Conservation (phyloP, 2,797 vertebrate genomes). For the Tinamus major region DNA sequence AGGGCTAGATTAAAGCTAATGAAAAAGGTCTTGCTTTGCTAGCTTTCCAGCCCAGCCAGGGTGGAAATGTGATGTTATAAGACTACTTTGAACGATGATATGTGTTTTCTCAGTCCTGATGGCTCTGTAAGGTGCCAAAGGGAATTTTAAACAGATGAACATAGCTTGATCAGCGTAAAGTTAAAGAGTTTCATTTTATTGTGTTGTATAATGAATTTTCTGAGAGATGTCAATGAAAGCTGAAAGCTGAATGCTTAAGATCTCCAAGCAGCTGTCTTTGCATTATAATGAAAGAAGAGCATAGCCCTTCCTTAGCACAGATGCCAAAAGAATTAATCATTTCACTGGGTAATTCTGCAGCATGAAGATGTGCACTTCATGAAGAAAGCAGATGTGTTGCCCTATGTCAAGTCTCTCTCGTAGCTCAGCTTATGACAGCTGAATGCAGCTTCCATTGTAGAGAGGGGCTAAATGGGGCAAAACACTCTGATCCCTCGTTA, state of each 20-base stretch:
- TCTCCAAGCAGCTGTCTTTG: neutral
- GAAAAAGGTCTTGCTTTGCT: neutral
- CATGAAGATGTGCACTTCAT: neutral
- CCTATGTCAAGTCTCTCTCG: neutral
- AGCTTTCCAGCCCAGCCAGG: neutral
- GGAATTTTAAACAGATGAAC: neutral
- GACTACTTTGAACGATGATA: accelerated
- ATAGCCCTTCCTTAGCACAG: neutral
- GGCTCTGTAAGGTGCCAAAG: neutral
- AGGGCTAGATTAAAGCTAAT: neutral
- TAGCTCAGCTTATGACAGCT: neutral
- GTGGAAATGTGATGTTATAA: neutral
- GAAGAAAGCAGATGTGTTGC: neutral
- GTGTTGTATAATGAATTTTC: neutral
- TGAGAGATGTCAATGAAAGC: neutral
- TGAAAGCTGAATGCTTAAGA: neutral
- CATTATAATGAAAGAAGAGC: neutral
- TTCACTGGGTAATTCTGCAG: neutral
- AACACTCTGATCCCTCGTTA: neutral
- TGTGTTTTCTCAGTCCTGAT: neutral
- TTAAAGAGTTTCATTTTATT: neutral
- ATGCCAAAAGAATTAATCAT: neutral
- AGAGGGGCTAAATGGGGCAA: neutral
- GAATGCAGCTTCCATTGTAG: slow-evolving; percentile 1
- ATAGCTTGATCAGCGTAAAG: neutral